Evolutionary conservation across 2,888 invertebrate species (phyloP), one percentile per base, ranked within the genome.

Genomic region (Ectemnius cavifrons): DNA sequence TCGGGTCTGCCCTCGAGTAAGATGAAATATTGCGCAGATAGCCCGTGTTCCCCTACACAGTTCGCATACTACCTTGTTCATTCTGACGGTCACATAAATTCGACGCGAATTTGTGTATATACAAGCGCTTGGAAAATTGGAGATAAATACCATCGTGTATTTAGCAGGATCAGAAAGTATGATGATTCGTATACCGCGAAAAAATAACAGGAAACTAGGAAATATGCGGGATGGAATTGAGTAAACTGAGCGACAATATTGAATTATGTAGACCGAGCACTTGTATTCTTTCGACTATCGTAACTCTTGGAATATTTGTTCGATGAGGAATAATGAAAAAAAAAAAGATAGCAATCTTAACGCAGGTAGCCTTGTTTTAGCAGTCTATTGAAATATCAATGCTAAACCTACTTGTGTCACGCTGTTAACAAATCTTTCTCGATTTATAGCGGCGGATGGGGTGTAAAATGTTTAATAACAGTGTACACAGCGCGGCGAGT

Each of bases 21-120:
- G 47, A 28, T 66, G 47, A 65, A 65, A 65, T 58, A 65, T 58
- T 57, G 52, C 18, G 20, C 20, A 20, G 20, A 20, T 20, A 20
- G 20, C 20, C 20, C 20, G 13, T 37, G 28, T 6, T 16, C 18
- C 46, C 60, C 14, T 59, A 13, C 47, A 8, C 8, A 2, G 28
- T 37, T 1, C 61, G 61, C 46, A 49, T 8, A 14, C 49, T 13
- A 4, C 46, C 16, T 46, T 6, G 27, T 14, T 6, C 27, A 20
- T 20, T 2, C 20, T 20, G 20, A 20, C 20, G 20, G 20, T 23
- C 23, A 27, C 8, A 63, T 64, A 64, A 64, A 64, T 64, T 56
- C 16, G 16, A 23, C 56, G 20, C 45, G 57, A 49, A 28, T 18
- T 23, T 52, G 37, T 23, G 20, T 18, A 37, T 6, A 52, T 13